These are phyloP conservation scores for Dinoponera quadriceps DNA, from an alignment of 1,140 invertebrate species.

Conservation along the genomic window DNA sequence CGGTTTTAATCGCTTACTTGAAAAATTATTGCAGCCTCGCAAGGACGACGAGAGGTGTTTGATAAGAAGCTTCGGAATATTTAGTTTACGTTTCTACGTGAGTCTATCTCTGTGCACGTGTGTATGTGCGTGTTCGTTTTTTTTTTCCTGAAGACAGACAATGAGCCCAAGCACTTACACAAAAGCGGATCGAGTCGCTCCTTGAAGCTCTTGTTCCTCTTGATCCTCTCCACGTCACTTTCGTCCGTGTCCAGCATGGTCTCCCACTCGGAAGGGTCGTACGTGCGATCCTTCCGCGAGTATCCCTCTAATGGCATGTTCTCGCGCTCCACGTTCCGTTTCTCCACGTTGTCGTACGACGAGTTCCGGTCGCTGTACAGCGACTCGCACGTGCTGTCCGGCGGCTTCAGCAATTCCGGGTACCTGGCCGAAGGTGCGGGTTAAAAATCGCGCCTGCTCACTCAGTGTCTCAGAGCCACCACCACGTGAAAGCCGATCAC, in stretches of 20 bases:
- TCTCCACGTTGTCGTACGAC: constrained; percentile 91
- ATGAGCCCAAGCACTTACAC: constrained; percentile 85
- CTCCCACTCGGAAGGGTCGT: constrained; percentile 82
- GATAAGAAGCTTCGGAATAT: too few species aligned
- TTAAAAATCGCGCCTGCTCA: neutral
- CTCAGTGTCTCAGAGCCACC: neutral
- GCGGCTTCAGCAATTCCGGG: constrained; percentile 82
- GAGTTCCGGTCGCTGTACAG: constrained; percentile 87
- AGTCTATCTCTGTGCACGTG: too few species aligned
- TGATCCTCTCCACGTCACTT: constrained; percentile 84
- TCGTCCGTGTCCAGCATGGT: constrained; percentile 83
- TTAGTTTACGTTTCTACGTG: too few species aligned
- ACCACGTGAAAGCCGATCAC: too few species aligned
- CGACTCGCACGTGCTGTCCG: constrained; percentile 80
- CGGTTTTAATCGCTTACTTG: too few species aligned
- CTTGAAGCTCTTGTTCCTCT: constrained; percentile 90
- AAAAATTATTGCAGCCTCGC: too few species aligned
- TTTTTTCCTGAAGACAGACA: neutral
- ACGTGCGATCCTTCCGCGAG: constrained; percentile 75
- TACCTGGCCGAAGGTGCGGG: constrained; percentile 73
- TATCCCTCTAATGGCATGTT: constrained; percentile 70
- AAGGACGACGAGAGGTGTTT: too few species aligned
- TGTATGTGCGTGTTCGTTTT: too few species aligned
- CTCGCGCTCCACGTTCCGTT: constrained; percentile 75
- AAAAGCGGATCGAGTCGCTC: constrained; percentile 90